Evolutionary conservation across 2,888 invertebrate genomes (phyloP).

Genomic region (Neoascia interrupta): DNA sequence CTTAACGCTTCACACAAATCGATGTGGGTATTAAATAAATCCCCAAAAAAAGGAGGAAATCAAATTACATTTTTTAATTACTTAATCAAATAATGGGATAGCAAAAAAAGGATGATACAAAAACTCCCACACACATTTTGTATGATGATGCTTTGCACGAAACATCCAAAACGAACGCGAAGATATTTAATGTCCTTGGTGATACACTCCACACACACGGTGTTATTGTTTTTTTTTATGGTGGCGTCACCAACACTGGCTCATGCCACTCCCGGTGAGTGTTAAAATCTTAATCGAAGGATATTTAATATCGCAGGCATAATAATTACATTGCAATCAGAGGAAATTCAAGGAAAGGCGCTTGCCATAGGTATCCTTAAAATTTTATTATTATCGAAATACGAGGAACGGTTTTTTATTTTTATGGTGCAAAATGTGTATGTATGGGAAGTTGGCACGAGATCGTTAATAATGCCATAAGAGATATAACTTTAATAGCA

Average conservation of each 20-base stretch:
- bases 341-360: constrained; percentile 37
- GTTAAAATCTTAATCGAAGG: constrained; percentile 41
- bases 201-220: no score
- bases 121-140: background rate
- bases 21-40: constrained; percentile 32
- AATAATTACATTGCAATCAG: constrained; percentile 61
- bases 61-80: constrained; percentile 40
- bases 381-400: constrained; percentile 56
- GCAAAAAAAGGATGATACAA: background rate
- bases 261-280: constrained; percentile 18
- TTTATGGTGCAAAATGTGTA: constrained; percentile 13
- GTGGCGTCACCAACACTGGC: background rate
- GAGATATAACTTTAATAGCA: constrained; percentile 40
- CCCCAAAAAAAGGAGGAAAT: background rate
- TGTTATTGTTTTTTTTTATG: no score
- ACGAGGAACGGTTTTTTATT: constrained; percentile 29
- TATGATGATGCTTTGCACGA: constrained; percentile 30
- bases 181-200: constrained; percentile 1
- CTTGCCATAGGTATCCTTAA: constrained; percentile 50
- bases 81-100: constrained; percentile 32
- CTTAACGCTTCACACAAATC: background rate
- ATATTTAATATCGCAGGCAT: constrained; percentile 53
- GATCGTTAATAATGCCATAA: constrained; percentile 49
- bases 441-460: constrained; percentile 45
- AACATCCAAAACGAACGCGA: constrained; percentile 8